Conservation (phyloP, 2,113 vertebrate species). For the Hipposideros armiger region DNA sequence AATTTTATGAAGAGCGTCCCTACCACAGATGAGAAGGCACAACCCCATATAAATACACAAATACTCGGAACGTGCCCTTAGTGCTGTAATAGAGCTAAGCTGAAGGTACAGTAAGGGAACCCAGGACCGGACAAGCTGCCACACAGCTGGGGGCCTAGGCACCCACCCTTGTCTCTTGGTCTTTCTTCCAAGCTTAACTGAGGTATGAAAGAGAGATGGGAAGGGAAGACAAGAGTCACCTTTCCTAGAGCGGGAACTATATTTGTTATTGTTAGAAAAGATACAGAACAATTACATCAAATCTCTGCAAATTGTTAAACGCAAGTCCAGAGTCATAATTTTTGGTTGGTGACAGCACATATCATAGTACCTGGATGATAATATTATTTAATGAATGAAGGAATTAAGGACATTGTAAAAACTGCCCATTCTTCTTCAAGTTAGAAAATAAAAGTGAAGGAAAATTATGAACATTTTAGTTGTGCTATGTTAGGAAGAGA, state of each 20-base stretch:
- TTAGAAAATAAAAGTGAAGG: not conserved
- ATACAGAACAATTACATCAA: not conserved
- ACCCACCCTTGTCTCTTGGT: not conserved
- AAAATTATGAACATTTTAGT: not conserved
- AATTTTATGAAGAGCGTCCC: not conserved
- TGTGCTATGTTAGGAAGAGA: not conserved
- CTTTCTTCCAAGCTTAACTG: not conserved
- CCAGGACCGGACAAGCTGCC: fast-evolving
- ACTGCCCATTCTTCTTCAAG: not conserved
- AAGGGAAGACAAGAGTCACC: not conserved
- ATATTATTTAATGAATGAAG: not conserved
- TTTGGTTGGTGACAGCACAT: not conserved
- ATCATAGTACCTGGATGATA: not conserved
- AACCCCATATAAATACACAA: not conserved
- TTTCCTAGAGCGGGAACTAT: not conserved
- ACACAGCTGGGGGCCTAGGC: not conserved
- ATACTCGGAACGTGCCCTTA: not conserved
- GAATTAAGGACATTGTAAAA: not conserved
- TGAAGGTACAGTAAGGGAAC: not conserved
- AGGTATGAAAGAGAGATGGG: not conserved
- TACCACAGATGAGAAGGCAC: not conserved
- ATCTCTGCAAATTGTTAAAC: not conserved
- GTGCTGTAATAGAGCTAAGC: not conserved
- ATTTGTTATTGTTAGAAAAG: constrained; percentile 1
- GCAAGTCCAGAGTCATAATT: not conserved